These are phyloP conservation scores for Abrostola tripartita DNA, from an alignment of 2,888 invertebrate species.

Conservation along the genomic window DNA sequence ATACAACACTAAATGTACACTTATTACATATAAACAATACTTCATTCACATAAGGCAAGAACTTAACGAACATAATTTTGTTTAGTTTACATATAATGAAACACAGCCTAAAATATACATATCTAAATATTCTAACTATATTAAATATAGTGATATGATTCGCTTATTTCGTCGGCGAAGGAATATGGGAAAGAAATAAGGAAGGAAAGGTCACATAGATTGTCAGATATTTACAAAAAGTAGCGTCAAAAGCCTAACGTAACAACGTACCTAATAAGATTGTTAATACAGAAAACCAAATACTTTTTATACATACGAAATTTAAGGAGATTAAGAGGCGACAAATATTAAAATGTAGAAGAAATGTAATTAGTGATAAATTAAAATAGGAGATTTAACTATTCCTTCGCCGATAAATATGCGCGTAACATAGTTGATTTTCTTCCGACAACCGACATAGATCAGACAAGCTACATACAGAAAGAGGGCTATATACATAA, in stretches of 20 bases:
- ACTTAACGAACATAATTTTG: slow-evolving; percentile 63
- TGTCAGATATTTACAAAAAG: too few relatives aligned
- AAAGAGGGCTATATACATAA: neutral
- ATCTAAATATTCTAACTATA: slow-evolving; percentile 31
- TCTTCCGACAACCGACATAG: neutral
- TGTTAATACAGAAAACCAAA: too few relatives aligned
- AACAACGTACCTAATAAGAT: too few relatives aligned
- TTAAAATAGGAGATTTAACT: neutral
- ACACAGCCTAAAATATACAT: slow-evolving; percentile 55
- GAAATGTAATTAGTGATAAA: neutral
- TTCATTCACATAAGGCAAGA: slow-evolving; percentile 74
- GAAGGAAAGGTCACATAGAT: neutral
- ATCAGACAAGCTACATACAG: neutral
- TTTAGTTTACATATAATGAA: slow-evolving; percentile 48
- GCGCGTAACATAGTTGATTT: slow-evolving; percentile 6
- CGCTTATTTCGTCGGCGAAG: slow-evolving; percentile 23
- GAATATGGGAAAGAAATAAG: neutral
- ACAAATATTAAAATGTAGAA: neutral
- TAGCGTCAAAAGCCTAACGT: too few relatives aligned
- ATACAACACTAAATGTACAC: slow-evolving; percentile 80
- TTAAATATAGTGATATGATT: slow-evolving; percentile 8
- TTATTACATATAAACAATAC: slow-evolving; percentile 74
- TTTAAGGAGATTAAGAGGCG: neutral
- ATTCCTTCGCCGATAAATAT: slow-evolving; percentile 18
- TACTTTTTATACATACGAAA: neutral